Evolutionary conservation across 64 coral and sea anemone species (phyloP).

Genomic region (Montipora sp.): DNA sequence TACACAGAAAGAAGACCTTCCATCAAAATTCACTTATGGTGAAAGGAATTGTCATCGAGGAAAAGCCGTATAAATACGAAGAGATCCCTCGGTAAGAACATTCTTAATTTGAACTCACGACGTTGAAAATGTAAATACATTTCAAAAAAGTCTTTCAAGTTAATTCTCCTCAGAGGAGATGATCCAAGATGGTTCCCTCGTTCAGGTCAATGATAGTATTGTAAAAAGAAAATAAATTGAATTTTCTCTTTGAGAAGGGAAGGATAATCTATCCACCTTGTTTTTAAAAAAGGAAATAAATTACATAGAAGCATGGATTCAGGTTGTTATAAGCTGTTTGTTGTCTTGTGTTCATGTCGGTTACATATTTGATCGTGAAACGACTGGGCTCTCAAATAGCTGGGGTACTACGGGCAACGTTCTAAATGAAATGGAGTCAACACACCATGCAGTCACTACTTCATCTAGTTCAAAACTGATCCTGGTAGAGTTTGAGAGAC

Average conservation of each 20-base stretch:
- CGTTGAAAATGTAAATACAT: not conserved
- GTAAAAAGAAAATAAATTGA: not conserved
- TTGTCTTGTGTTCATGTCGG: not conserved
- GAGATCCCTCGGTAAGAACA: not conserved
- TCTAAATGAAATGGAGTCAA: too few relatives aligned
- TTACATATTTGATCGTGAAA: too few relatives aligned
- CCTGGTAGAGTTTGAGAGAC: too few relatives aligned
- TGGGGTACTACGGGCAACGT: too few relatives aligned
- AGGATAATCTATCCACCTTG: not conserved
- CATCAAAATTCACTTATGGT: not conserved
- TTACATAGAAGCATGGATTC: not conserved
- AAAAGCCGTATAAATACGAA: not conserved
- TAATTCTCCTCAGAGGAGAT: not conserved
- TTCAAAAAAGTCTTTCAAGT: not conserved
- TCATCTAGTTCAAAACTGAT: too few relatives aligned
- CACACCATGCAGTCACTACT: too few relatives aligned
- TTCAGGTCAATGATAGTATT: not conserved
- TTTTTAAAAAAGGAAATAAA: conserved; percentile 27
- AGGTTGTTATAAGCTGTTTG: conserved; percentile 13
- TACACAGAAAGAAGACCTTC: too few relatives aligned
- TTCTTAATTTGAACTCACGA: not conserved
- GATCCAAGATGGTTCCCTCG: not conserved
- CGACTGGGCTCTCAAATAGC: too few relatives aligned
- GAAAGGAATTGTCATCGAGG: not conserved
- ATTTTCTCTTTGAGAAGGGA: not conserved